phyloP scores from a whole-genome alignment of 53 echinoderm and acorn worm genomes.

The Actinopyga echinites region DNA sequence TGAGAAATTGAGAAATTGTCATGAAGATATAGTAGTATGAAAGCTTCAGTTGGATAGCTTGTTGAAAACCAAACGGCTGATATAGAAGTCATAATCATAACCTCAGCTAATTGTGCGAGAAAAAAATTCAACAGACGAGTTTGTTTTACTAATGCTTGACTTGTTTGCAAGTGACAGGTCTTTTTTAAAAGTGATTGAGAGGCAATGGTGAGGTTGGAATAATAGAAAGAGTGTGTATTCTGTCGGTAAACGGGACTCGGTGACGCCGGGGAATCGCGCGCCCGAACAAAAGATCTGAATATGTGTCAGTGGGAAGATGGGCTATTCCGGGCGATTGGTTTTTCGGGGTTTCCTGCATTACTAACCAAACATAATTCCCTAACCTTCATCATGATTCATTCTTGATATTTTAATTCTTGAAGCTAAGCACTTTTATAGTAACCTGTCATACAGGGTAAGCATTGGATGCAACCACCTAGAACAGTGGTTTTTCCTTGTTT shows the following conservation, averaged over 20 bases:
- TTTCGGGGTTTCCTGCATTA: too few relatives aligned
- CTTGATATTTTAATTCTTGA: too few relatives aligned
- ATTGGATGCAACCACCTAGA: too few relatives aligned
- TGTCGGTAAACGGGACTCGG: constrained; percentile 7
- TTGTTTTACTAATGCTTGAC: constrained; percentile 17
- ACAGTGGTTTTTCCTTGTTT: too few relatives aligned
- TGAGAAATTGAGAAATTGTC: too few relatives aligned
- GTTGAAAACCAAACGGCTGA: too few relatives aligned
- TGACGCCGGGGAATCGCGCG: constrained; percentile 1
- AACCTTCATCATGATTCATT: too few relatives aligned
- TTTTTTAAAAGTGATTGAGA: background rate
- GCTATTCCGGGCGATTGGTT: background rate
- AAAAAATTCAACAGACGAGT: background rate
- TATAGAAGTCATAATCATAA: background rate
- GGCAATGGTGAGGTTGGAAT: background rate
- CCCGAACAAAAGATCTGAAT: background rate
- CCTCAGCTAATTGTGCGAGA: constrained; percentile 8
- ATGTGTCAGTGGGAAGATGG: background rate
- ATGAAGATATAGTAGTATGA: too few relatives aligned
- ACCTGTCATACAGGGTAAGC: too few relatives aligned
- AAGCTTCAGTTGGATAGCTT: too few relatives aligned
- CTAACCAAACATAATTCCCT: too few relatives aligned
- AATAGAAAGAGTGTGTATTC: constrained; percentile 3
- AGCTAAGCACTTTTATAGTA: too few relatives aligned
- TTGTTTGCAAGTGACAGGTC: background rate